Conservation (phyloP, 2,113 vertebrate genomes). For the Shinisaurus crocodilurus region DNA sequence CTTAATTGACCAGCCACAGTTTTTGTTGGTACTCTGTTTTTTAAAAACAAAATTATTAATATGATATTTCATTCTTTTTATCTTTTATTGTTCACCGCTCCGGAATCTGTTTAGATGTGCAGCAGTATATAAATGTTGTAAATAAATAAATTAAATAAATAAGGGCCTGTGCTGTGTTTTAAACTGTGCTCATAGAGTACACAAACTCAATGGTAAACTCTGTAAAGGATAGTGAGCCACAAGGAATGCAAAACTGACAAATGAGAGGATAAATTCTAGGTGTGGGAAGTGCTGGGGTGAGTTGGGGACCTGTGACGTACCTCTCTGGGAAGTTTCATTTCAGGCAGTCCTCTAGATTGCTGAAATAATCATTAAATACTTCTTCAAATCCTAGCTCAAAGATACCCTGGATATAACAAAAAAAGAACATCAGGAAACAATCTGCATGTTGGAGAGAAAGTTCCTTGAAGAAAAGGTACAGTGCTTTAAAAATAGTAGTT, state of each 20-base stretch:
- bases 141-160: no score
- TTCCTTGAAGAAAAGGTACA: slow-evolving; percentile 89
- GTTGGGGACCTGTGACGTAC: not conserved
- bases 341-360: not conserved
- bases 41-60: no score
- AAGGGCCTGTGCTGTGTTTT: not conserved
- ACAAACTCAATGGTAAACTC: no score
- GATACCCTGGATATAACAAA: slow-evolving; percentile 77
- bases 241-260: not conserved
- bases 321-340: not conserved
- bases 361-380: slow-evolving; percentile 33
- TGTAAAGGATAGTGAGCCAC: not conserved
- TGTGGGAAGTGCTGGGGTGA: not conserved
- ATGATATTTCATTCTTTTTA: no score
- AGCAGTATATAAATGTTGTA: no score
- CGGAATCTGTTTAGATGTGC: no score
- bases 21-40: no score
- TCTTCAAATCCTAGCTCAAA: slow-evolving; percentile 75
- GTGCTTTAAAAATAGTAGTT: not conserved
- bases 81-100: no score
- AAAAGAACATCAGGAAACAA: slow-evolving; percentile 79
- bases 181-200: not conserved
- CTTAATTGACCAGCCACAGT: no score
- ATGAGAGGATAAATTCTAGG: not conserved
- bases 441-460: slow-evolving; percentile 79